Base-by-base conservation (phyloP, 2,888 invertebrate genomes). In the Drosophila pseudotakahashii region DNA sequence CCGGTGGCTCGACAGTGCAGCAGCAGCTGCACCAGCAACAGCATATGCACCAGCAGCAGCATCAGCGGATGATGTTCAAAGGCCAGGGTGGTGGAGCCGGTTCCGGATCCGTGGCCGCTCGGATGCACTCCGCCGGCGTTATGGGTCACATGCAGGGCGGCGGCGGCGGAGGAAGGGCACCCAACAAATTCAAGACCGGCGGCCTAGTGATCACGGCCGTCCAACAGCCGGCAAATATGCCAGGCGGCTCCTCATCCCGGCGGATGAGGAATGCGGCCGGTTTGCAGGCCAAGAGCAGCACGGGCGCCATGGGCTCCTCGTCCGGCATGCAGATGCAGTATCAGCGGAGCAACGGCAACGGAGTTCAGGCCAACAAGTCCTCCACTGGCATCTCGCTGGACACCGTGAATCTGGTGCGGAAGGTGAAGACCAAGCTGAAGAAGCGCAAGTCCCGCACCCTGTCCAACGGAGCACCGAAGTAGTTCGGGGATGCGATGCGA, bases 121-220 rank as follows among this genome's bases (percentile, higher is more conserved):
- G 72, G 9, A 57, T 68, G 93, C 76, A 51, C 42, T 59, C 70
- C 0, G 71, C 60, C n/a, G 52, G 76, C 26, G 69, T 63, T 7
- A 34, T 42, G 47, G 19, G 19, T 19, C 19, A 19, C 19, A 47
- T 47, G 47, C 47, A 32, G 11, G 16, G 47, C 11, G 9, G n/a
- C 14, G 16, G 44, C 30, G 30, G 14, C 13, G 44, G 44, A 14
- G 52, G 59, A 11, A 48, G 62, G 9, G 61, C 45, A 7, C 32
- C 81, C 4, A 75, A 70, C 63, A 93, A 93, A 71, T 95, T 95
- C 80, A 93, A 94, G 81, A 94, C 94, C 77, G 92, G 94, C 66
- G 94, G 94, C 19, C 92, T 94, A 71, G 94, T 95, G 0, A 94
- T 94, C 32, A 94, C 94, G 11, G 94, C 94, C 2, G 87, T 89